These are phyloP conservation scores for Athene noctua DNA, from an alignment of 2,113 vertebrate genomes.

Conservation along the genomic window DNA sequence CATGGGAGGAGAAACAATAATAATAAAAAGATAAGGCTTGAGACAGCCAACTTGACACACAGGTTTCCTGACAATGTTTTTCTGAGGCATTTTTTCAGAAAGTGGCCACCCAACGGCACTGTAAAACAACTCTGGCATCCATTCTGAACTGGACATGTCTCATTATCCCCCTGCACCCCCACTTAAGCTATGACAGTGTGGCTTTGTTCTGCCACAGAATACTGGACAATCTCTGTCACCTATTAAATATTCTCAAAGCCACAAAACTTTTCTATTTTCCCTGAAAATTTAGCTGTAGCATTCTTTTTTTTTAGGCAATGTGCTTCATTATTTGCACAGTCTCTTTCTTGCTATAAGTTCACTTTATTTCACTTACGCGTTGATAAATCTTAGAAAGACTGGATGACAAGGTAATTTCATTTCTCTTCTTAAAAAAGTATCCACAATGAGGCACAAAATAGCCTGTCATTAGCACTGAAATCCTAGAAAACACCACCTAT, in stretches of 20 bases:
- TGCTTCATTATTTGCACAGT: background rate
- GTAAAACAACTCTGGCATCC: background rate
- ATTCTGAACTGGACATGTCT: background rate
- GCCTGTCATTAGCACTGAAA: constrained; percentile 24
- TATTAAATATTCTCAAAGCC: background rate
- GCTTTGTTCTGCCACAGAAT: background rate
- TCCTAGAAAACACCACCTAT: background rate
- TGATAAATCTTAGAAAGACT: background rate
- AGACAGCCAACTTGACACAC: background rate
- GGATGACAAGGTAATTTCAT: constrained; percentile 19
- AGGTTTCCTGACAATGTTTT: background rate
- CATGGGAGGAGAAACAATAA: background rate
- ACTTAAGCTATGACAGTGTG: background rate
- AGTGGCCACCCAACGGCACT: background rate
- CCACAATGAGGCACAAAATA: background rate
- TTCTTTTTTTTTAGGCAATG: background rate
- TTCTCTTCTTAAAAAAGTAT: background rate
- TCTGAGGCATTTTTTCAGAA: background rate
- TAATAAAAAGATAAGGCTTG: background rate
- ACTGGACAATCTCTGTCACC: background rate
- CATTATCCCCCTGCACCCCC: accelerated
- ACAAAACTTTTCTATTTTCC: background rate
- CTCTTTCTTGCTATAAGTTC: background rate
- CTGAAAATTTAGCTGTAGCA: background rate
- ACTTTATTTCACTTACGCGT: background rate